A percentile compares a stretch with the other conserved stretches of the same genome.
phyloP scores from a whole-genome alignment of 2,888 invertebrate species.

The Lasioglossum malachurum region DNA sequence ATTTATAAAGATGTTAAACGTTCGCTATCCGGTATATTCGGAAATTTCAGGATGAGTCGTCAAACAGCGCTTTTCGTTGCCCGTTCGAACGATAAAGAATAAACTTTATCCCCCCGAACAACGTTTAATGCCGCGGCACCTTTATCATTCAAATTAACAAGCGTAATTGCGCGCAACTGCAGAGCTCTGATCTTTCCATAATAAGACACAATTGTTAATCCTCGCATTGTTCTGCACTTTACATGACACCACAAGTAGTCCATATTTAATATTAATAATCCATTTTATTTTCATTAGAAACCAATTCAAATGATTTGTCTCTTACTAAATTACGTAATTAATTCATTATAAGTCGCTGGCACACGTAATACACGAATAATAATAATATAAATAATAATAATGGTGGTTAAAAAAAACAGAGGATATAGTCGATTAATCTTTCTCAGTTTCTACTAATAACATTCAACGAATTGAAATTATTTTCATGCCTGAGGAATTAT shows the following conservation, averaged over 20 bases:
- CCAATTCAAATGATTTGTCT: not conserved
- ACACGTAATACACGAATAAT: not conserved
- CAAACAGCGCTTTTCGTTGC: not conserved
- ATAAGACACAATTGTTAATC: not conserved
- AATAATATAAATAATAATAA: not conserved
- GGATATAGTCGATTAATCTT: not conserved
- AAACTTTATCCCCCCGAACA: not conserved
- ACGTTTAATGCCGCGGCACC: not conserved
- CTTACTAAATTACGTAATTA: not conserved
- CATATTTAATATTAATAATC: not conserved
- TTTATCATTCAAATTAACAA: conserved; percentile 1
- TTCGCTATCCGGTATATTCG: not conserved
- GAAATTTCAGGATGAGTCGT: not conserved
- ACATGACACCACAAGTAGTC: not conserved
- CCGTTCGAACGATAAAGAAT: not conserved
- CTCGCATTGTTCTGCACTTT: not conserved
- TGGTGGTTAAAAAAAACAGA: not conserved
- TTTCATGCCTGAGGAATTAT: not conserved
- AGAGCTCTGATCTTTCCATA: not conserved
- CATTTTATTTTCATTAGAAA: not conserved
- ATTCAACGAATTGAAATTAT: not conserved
- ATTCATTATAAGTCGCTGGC: not conserved
- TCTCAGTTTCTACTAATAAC: not conserved
- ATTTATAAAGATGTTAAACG: conserved; percentile 12
- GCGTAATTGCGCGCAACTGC: not conserved